Conservation (phyloP, 2,888 invertebrate species). For the Perithous albicinctus region DNA sequence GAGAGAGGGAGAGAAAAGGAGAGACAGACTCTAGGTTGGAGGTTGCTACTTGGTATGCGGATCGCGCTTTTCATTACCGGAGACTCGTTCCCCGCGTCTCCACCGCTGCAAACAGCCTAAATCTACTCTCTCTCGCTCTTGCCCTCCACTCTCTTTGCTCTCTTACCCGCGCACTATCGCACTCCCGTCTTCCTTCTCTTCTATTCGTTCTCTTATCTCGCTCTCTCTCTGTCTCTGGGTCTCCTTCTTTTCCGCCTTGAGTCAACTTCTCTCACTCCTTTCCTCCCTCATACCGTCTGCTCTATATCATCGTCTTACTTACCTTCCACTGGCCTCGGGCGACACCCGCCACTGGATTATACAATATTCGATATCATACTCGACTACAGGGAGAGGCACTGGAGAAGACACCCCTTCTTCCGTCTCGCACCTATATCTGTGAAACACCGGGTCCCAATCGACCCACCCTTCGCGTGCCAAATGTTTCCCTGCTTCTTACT, state of each 20-base stretch:
- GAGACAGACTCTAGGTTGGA: conserved; percentile 75
- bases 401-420: conserved; percentile 31
- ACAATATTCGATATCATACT: conserved; percentile 80
- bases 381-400: conserved; percentile 56
- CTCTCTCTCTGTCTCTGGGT: conserved; percentile 27
- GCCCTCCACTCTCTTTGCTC: conserved; percentile 63
- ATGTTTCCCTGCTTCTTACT: conserved; percentile 18
- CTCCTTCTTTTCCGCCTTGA: conserved; percentile 60
- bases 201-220: conserved; percentile 45
- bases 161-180: conserved; percentile 52
- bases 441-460: conserved; percentile 53
- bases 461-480: conserved; percentile 29
- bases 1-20: too few species aligned
- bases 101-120: conserved; percentile 84
- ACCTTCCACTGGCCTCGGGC: conserved; percentile 72
- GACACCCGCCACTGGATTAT: conserved; percentile 79
- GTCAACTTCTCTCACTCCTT: conserved; percentile 68
- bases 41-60: conserved; percentile 87
- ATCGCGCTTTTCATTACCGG: conserved; percentile 88
- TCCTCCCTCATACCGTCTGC: conserved; percentile 67
- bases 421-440: conserved; percentile 43
- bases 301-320: conserved; percentile 73
- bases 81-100: conserved; percentile 82
- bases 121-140: conserved; percentile 79
- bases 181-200: conserved; percentile 53